Evolutionary conservation across 2,113 vertebrate species (phyloP).

Genomic region (Cololabis saira): DNA sequence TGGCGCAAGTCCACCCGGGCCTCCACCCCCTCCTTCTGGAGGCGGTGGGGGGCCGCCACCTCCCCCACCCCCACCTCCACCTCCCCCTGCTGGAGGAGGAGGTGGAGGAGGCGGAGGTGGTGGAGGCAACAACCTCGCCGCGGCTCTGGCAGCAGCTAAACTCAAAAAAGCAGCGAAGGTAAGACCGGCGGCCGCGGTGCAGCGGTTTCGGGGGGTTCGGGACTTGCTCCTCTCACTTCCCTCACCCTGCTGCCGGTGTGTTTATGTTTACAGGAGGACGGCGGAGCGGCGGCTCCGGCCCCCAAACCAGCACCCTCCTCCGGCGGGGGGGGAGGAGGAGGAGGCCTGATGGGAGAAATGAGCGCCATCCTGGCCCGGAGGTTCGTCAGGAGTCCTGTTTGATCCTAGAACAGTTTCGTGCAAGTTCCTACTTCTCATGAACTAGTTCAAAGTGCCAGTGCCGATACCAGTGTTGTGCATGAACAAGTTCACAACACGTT

Average conservation of each 20-base stretch:
- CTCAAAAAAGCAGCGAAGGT: constrained; percentile 85
- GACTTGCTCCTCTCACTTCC: too few relatives aligned
- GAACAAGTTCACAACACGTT: too few relatives aligned
- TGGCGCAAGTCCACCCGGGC: constrained; percentile 29
- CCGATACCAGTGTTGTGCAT: too few relatives aligned
- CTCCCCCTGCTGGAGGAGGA: constrained; percentile 37
- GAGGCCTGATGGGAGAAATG: constrained; percentile 88
- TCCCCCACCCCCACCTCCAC: constrained; percentile 51
- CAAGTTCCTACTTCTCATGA: too few relatives aligned
- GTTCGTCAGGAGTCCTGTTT: constrained; percentile 44
- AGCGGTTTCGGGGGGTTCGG: too few relatives aligned
- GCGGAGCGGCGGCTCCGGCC: constrained; percentile 33
- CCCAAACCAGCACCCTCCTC: constrained; percentile 69
- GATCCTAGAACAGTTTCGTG: too few relatives aligned
- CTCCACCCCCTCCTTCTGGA: constrained; percentile 47
- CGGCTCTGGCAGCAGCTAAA: constrained; percentile 85
- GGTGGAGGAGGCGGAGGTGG: constrained; percentile 43
- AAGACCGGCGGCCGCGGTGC: neutral
- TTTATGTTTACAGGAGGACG: constrained; percentile 72
- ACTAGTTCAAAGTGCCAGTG: too few relatives aligned
- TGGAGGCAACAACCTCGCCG: constrained; percentile 62
- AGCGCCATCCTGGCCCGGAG: constrained; percentile 87
- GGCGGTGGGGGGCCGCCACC: constrained; percentile 37
- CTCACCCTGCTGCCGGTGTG: neutral
- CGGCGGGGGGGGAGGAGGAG: constrained; percentile 72